Evolutionary conservation across 2,888 invertebrate species (phyloP).

Genomic region (Meganola albula): DNA sequence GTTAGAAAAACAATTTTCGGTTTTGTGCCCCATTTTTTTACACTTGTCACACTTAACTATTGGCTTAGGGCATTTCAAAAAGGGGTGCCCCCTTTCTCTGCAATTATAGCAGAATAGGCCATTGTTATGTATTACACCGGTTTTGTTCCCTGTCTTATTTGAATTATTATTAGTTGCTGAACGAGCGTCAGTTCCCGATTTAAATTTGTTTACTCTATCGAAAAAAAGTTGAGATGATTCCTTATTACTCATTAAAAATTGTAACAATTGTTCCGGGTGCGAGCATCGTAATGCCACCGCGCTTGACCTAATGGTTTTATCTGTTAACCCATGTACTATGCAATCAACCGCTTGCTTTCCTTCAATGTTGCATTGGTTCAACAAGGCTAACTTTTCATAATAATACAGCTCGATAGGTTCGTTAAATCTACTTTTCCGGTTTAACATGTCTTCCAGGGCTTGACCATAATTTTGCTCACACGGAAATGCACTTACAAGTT

Average conservation of each 20-base stretch:
- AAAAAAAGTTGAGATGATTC: neutral
- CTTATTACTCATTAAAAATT: conserved; percentile 7
- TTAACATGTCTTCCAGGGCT: conserved; percentile 24
- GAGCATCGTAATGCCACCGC: conserved; percentile 8
- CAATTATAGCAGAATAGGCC: conserved; percentile 8
- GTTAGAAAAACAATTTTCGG: neutral
- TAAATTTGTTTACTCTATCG: neutral
- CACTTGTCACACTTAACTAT: conserved; percentile 2
- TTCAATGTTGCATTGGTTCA: conserved; percentile 4
- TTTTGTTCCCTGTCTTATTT: neutral
- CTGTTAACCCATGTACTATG: conserved; percentile 14
- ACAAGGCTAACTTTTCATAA: conserved; percentile 1
- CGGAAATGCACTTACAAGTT: conserved; percentile 24
- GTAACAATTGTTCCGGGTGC: conserved; percentile 3
- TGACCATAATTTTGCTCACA: conserved; percentile 26
- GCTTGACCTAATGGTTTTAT: conserved; percentile 7
- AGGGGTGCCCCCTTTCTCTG: conserved; percentile 9
- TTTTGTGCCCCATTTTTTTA: conserved; percentile 6
- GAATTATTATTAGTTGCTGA: neutral
- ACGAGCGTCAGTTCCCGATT: neutral
- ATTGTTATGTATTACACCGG: neutral
- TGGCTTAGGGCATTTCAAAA: conserved; percentile 5
- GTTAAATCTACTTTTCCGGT: conserved; percentile 10
- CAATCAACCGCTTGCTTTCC: conserved; percentile 16
- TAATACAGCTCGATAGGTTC: conserved; percentile 6